Evolutionary conservation across 2,888 invertebrate species (phyloP).

Genomic region (Oxycera nigricornis): DNA sequence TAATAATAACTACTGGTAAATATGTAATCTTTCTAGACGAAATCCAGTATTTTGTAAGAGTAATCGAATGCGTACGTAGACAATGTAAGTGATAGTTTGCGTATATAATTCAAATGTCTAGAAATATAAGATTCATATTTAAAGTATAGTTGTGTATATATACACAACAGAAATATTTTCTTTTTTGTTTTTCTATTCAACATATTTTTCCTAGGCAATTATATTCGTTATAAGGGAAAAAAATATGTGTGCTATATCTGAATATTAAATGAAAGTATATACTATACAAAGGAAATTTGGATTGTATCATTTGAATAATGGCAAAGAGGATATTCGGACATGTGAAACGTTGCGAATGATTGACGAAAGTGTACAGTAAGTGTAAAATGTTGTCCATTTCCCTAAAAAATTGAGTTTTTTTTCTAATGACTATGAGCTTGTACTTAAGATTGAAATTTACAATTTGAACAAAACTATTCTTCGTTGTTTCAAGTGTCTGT

Average conservation of each 20-base stretch:
- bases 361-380: not conserved
- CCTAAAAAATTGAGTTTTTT: too few species aligned
- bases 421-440: too few species aligned
- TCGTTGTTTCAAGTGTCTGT: too few species aligned
- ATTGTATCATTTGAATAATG: too few species aligned
- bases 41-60: not conserved
- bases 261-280: slow-evolving; percentile 6
- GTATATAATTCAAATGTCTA: not conserved
- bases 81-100: not conserved
- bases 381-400: too few species aligned
- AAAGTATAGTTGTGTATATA: not conserved
- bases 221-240: not conserved
- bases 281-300: too few species aligned
- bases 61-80: not conserved
- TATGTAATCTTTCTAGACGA: not conserved
- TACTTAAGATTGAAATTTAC: too few species aligned
- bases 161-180: not conserved
- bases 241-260: slow-evolving; percentile 10
- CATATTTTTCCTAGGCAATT: not conserved
- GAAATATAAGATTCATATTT: slow-evolving; percentile 7
- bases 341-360: not conserved
- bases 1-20: too few species aligned
- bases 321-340: not conserved
- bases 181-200: not conserved
- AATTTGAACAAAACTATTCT: too few species aligned